A percentile compares a stretch with the other conserved stretches of the same genome.
Conservation (phyloP, 1,140 invertebrate species). For the Melanaphis sacchari region DNA sequence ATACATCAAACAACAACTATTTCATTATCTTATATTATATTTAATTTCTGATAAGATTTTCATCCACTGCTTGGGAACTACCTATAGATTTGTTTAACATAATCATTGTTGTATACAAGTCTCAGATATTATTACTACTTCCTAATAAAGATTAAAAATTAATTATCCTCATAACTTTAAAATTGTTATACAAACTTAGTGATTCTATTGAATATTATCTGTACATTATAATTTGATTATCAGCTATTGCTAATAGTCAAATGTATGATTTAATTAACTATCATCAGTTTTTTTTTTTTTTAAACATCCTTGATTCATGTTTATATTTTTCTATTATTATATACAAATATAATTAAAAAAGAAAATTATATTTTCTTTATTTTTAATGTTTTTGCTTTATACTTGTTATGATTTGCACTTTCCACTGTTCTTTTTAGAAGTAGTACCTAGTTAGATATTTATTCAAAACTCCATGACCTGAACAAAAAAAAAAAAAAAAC, state of each 20-base stretch:
- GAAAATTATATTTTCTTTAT: conserved; percentile 7
- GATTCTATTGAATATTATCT: conserved; percentile 3
- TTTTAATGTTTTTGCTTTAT: conserved; percentile 36
- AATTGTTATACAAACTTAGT: neutral
- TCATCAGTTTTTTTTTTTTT: neutral
- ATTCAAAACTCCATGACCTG: conserved; percentile 50
- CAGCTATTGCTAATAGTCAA: neutral
- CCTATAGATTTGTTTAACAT: conserved; percentile 52
- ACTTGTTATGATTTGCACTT: conserved; percentile 56
- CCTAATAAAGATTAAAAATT: neutral
- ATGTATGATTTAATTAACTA: neutral
- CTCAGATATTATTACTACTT: conserved; percentile 4
- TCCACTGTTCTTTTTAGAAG: conserved; percentile 31
- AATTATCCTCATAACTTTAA: neutral
- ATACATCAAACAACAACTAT: conserved; percentile 50
- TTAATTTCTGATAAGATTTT: conserved; percentile 48
- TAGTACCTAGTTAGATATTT: conserved; percentile 40
- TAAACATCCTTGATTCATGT: neutral
- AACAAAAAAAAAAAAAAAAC: conserved; percentile 11
- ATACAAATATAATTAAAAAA: conserved; percentile 17
- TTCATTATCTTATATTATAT: conserved; percentile 45
- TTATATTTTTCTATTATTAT: conserved; percentile 48
- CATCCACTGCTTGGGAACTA: conserved; percentile 43
- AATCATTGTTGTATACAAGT: conserved; percentile 21
- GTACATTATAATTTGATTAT: conserved; percentile 30